phyloP scores from a whole-genome alignment of 2,797 vertebrate genomes.

The Acrossocheilus fasciatus region DNA sequence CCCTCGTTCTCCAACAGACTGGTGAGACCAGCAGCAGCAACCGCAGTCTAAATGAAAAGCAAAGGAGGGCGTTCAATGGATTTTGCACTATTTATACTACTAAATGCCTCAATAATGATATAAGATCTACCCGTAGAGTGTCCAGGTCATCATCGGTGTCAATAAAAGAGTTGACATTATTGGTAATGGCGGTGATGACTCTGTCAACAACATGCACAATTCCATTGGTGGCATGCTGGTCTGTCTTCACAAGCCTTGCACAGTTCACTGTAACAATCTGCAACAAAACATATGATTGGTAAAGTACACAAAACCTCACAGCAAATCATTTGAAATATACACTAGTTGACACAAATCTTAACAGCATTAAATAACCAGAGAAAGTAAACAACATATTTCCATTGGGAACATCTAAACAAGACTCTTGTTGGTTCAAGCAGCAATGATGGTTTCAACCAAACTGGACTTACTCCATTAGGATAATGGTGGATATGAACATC shows the following conservation, averaged over 20 bases:
- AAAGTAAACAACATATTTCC: slow-evolving; percentile 49
- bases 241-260: slow-evolving; percentile 92
- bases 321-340: slow-evolving; percentile 20
- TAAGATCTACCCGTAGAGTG: slow-evolving; percentile 83
- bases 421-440: slow-evolving; percentile 16
- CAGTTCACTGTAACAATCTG: slow-evolving; percentile 98
- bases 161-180: slow-evolving; percentile 85
- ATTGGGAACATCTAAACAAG: slow-evolving; percentile 47
- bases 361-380: slow-evolving; percentile 12
- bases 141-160: slow-evolving; percentile 92
- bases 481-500: slow-evolving; percentile 95
- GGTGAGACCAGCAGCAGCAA: slow-evolving; percentile 89
- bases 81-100: not conserved
- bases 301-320: not conserved
- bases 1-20: slow-evolving; percentile 86
- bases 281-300: slow-evolving; percentile 25
- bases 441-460: not conserved
- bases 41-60: slow-evolving; percentile 81
- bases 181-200: slow-evolving; percentile 93
- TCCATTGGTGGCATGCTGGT: slow-evolving; percentile 95
- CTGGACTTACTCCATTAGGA: slow-evolving; percentile 87
- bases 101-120: not conserved
- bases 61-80: not conserved
- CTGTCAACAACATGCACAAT: slow-evolving; percentile 97
- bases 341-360: slow-evolving; percentile 28